Evolutionary conservation across 2,888 invertebrate species (phyloP), one percentile per base, ranked within the genome.

Genomic region (Oscheius onirici): DNA sequence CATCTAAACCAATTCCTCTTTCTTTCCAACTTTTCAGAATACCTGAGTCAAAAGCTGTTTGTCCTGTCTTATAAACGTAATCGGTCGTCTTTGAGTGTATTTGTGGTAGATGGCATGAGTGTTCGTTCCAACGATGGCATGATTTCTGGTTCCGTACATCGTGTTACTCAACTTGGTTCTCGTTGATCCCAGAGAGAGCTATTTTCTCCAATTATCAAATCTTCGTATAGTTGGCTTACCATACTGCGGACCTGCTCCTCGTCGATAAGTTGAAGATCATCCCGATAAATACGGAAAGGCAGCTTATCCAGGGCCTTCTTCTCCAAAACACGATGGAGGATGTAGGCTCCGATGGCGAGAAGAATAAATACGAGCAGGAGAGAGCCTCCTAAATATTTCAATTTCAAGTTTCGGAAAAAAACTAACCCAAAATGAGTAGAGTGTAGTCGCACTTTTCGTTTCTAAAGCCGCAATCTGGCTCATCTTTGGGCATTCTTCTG

Each of bases 1-100:
- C 88, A 97, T 90, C 90, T 90, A 73, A 28, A 73, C 63, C 34
- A 3, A 26, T 26, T 15, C 26, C 1, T 10, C 17, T n/a, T 28
- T 3, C 22, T 41, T 24, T n/a, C 34, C 2, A 15, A 43, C 5
- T 28, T 15, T 11, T 5, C 26, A 17, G n/a, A 26, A 15, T 6
- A 80, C 78, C 74, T 71, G 54, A 63, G 76, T 75, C 11, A 82
- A 63, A n/a, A 82, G 66, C 6, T 73, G 74, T 57, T 77, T 80
- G 58, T 82, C 80, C 10, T 66, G 60, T 66, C 80, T 63, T 22
- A 51, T 77, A 66, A 80, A 82, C 0, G 72, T 17, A 52, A 82
- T 82, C 28, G 82, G 82, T n/a, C 82, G 70, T 26, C 80, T 70
- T 60, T 82, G 80, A n/a, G n/a, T 24, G 17, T 73, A 77, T 69